Conservation (phyloP, 2,797 vertebrate genomes). For the Alauda arvensis region DNA sequence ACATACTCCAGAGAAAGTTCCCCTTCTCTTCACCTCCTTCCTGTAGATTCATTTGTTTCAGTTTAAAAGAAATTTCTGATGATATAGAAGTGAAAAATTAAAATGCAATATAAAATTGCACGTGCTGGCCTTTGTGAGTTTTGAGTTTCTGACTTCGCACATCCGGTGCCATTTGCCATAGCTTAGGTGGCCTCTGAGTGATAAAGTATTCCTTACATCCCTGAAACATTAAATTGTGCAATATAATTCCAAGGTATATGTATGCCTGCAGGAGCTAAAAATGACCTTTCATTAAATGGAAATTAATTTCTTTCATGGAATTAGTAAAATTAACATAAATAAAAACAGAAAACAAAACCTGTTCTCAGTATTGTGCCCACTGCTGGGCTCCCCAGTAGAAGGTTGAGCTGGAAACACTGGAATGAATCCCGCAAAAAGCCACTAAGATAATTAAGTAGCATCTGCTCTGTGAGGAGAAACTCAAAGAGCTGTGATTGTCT, state of each 20-base stretch:
- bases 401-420: neutral
- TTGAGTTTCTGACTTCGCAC: neutral
- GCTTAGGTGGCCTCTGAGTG: neutral
- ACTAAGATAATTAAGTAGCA: conserved; percentile 8
- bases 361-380: neutral
- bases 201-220: neutral
- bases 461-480: neutral
- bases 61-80: neutral
- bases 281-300: neutral
- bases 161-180: neutral
- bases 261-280: neutral
- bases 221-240: neutral
- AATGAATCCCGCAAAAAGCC: neutral
- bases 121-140: neutral
- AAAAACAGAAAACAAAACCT: neutral
- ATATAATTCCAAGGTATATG: neutral
- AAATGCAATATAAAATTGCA: neutral
- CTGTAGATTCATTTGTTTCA: conserved; percentile 5
- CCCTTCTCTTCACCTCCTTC: neutral
- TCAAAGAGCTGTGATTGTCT: neutral
- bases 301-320: neutral
- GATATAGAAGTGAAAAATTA: neutral
- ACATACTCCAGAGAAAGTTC: conserved; percentile 30
- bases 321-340: neutral
- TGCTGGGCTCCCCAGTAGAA: neutral